Evolutionary conservation across 2,113 vertebrate genomes (phyloP), one percentile per base, ranked within the genome.

Genomic region (Silurus glanis): DNA sequence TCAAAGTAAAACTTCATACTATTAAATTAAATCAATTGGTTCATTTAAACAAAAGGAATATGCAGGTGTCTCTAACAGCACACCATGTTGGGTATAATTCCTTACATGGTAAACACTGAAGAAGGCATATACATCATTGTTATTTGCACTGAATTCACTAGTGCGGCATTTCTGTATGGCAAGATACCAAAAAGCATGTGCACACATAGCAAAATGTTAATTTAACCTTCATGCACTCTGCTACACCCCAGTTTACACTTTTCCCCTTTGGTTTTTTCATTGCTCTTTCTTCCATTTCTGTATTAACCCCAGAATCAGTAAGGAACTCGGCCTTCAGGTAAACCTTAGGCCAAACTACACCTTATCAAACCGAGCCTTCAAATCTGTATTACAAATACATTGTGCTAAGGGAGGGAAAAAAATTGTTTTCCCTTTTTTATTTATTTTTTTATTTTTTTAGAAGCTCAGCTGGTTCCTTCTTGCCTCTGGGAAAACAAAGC

Each of bases 401-500:
- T 81, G 49, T 82, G 49, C 80, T 69, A 53, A 61, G 37, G 8
- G n/a, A 82, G 51, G 25, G 25, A 78, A 85, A 61, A 56, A 69
- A 55, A 59, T 3, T 19, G 7, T 51, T 83, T 61, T 23, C 78
- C 37, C 2, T 2, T 37, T 37, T 37, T 37, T 3, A 37, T 37
- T 37, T 37, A 37, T 14, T 51, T 72, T 55, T 83, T 21, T 55
- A 55, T n/a, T 6, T 66, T 66, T 37, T 7, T 4, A 66, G n/a
- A 23, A 55, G 23, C 21, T 37, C 17, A 16, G 55, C 8, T 59
- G 71, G 25, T 59, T 37, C 28, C 45, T 80, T 80, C 6, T 79
- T 59, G 55, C 55, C 55, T 49, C 78, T 37, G 12, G 25, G 10
- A 66, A 88, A n/a, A 81, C 85, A 78, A 88, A 13, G 9, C 75